These are phyloP conservation scores for Macrotus californicus DNA, from an alignment of 2,113 vertebrate genomes.

Conservation along the genomic window DNA sequence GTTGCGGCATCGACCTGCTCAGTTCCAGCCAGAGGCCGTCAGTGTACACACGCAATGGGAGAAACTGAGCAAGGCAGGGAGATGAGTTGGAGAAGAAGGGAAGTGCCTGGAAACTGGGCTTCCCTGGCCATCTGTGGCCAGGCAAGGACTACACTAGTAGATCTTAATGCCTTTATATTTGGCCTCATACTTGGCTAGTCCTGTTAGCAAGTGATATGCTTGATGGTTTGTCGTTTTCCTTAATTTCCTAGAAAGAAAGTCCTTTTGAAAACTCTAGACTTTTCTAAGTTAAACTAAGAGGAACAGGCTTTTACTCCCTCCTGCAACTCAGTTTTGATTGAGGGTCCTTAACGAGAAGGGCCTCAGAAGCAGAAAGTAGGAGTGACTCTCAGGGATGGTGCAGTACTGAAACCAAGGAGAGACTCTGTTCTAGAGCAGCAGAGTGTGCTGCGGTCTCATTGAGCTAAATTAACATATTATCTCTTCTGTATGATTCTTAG, in stretches of 20 bases:
- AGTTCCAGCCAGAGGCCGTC: neutral
- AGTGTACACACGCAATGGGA: neutral
- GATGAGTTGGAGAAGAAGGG: neutral
- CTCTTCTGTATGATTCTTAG: neutral
- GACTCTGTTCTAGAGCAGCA: neutral
- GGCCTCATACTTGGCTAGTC: neutral
- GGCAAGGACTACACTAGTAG: neutral
- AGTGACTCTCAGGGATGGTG: neutral
- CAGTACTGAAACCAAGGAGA: neutral
- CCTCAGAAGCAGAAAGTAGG: neutral
- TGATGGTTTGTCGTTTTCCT: neutral
- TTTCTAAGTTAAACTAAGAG: neutral
- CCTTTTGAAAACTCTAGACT: neutral
- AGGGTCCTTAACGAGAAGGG: neutral
- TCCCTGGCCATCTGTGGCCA: neutral
- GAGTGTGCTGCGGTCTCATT: neutral
- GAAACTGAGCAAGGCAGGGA: neutral
- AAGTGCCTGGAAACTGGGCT: neutral
- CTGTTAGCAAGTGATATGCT: neutral
- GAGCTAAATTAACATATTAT: neutral
- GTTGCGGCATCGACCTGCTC: neutral
- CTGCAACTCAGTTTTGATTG: neutral
- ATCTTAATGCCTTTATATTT: neutral
- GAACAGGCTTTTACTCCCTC: rapidly evolving
- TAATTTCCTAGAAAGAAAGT: slow-evolving; percentile 18